These are phyloP conservation scores for Podocnemis expansa DNA, from an alignment of 2,113 vertebrate genomes.

Conservation along the genomic window DNA sequence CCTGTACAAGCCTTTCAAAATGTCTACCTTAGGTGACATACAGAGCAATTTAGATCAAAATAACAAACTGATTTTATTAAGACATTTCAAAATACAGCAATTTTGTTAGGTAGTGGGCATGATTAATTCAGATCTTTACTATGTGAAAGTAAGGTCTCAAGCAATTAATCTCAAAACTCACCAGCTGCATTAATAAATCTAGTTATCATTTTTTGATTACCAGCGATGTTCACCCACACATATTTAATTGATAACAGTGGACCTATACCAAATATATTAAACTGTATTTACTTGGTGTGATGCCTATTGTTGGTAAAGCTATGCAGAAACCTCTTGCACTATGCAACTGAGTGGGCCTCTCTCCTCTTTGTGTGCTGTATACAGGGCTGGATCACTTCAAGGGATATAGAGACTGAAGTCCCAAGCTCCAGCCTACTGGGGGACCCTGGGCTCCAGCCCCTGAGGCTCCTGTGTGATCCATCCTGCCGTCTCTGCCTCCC, in stretches of 20 bases:
- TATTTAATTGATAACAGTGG: not conserved
- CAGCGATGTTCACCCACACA: not conserved
- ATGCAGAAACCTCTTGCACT: not conserved
- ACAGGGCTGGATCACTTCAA: no score
- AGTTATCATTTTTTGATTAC: not conserved
- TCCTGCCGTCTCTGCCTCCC: no score
- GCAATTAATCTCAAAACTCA: not conserved
- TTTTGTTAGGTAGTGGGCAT: not conserved
- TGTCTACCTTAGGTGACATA: conserved; percentile 7
- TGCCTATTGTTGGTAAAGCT: not conserved
- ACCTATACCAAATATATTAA: not conserved
- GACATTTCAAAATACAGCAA: conserved; percentile 46
- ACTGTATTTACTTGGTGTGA: not conserved
- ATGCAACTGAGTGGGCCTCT: not conserved
- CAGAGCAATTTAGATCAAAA: conserved; percentile 15
- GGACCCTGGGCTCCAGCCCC: no score
- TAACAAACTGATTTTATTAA: conserved; percentile 45
- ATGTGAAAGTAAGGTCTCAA: not conserved
- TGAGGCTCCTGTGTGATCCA: no score
- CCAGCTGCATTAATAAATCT: not conserved
- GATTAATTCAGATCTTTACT: conserved; percentile 30
- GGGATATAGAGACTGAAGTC: no score
- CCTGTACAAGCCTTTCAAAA: conserved; percentile 19
- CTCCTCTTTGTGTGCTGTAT: not conserved
- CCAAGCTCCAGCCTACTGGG: no score